These are phyloP conservation scores for Acromyrmex heyeri DNA, from an alignment of 1,140 invertebrate species.

Conservation along the genomic window DNA sequence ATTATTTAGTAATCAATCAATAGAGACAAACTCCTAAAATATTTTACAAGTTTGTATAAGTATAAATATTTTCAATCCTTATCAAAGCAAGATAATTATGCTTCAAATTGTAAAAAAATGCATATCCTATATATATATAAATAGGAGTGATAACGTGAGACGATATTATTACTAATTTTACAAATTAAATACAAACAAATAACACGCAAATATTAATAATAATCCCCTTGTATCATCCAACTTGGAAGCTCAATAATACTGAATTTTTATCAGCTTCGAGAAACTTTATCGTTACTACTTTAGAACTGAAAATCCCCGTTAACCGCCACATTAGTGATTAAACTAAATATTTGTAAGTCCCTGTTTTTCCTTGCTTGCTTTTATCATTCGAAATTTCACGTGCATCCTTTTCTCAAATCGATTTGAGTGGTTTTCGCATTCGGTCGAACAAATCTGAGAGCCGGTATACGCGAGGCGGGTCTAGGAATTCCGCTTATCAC, in stretches of 20 bases:
- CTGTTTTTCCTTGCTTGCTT: slow-evolving; percentile 26
- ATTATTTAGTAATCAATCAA: slow-evolving; percentile 15
- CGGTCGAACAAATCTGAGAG: slow-evolving; percentile 72
- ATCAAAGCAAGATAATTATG: slow-evolving; percentile 49
- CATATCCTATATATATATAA: slow-evolving; percentile 2
- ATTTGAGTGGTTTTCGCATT: slow-evolving; percentile 62
- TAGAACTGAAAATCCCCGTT: slow-evolving; percentile 65
- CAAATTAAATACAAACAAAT: slow-evolving; percentile 45
- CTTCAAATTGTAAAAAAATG: slow-evolving; percentile 35
- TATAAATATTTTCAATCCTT: slow-evolving; percentile 56
- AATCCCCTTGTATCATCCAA: slow-evolving; percentile 41
- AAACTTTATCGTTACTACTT: slow-evolving; percentile 33
- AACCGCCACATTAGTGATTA: slow-evolving; percentile 33
- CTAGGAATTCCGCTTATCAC: slow-evolving; percentile 84
- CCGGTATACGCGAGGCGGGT: slow-evolving; percentile 84
- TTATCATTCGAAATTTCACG: slow-evolving; percentile 54
- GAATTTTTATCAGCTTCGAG: slow-evolving; percentile 58
- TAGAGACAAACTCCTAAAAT: slow-evolving; percentile 42
- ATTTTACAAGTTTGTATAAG: slow-evolving; percentile 24
- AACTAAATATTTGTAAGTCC: slow-evolving; percentile 38
- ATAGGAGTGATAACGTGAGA: slow-evolving; percentile 39
- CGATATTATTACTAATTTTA: slow-evolving; percentile 50
- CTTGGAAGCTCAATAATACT: slow-evolving; percentile 71
- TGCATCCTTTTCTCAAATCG: slow-evolving; percentile 71
- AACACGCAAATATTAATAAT: slow-evolving; percentile 47